Conservation (phyloP, 2,888 invertebrate species). For the Hypercompe scribonia region DNA sequence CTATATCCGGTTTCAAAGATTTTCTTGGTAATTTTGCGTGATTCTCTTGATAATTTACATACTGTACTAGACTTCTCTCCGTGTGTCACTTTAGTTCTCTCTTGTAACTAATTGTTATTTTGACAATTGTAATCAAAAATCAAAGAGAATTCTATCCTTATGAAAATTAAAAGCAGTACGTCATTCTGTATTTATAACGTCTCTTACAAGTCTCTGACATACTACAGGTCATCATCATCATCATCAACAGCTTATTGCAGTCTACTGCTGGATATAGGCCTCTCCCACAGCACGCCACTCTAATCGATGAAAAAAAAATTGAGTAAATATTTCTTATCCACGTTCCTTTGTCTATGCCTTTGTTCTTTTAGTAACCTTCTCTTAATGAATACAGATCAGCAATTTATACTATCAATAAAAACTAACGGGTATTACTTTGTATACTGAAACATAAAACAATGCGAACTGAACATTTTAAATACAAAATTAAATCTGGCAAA, state of each 20-base stretch:
- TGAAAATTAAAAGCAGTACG: neutral
- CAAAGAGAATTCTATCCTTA: neutral
- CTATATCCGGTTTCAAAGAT: too few relatives aligned
- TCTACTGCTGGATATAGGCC: too few relatives aligned
- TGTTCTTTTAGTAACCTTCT: neutral
- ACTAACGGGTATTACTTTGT: neutral
- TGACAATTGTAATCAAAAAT: neutral
- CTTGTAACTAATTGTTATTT: too few relatives aligned
- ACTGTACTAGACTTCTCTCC: too few relatives aligned
- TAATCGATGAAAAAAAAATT: too few relatives aligned
- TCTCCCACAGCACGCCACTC: too few relatives aligned
- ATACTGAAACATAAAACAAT: constrained; percentile 27
- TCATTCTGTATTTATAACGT: neutral
- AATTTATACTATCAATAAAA: neutral
- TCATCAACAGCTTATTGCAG: too few relatives aligned
- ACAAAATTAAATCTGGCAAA: constrained; percentile 47
- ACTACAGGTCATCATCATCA: too few relatives aligned
- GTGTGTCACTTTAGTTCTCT: too few relatives aligned
- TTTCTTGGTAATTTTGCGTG: too few relatives aligned
- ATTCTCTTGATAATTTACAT: too few relatives aligned
- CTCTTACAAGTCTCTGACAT: neutral
- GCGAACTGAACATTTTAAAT: constrained; percentile 40
- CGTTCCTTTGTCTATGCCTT: neutral
- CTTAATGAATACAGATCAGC: neutral
- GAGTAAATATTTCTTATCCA: too few relatives aligned